Percentiles rank a stretch among this genome's conserved stretches.
These are phyloP conservation scores for Glyphotaelius pellucidus DNA, from an alignment of 2,888 invertebrate species.

Conservation along the genomic window DNA sequence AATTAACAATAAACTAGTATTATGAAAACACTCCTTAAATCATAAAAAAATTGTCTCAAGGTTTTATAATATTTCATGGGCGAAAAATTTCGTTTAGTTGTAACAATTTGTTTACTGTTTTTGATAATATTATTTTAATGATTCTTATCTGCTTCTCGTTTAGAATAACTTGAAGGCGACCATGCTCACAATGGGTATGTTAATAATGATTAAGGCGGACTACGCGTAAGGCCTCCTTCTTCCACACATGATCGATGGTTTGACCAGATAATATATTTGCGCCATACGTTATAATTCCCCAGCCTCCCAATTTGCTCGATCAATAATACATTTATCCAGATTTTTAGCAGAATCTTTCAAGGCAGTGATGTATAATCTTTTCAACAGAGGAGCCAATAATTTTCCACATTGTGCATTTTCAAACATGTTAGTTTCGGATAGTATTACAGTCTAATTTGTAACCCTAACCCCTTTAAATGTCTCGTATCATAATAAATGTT, in stretches of 20 bases:
- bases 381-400: neutral
- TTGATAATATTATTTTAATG: too few relatives aligned
- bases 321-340: neutral
- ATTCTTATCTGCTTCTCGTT: neutral
- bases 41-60: too few relatives aligned
- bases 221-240: neutral
- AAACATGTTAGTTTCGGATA: too few relatives aligned
- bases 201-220: neutral
- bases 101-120: too few relatives aligned
- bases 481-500: too few relatives aligned
- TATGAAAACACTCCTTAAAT: too few relatives aligned
- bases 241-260: neutral
- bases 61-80: too few relatives aligned
- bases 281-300: neutral
- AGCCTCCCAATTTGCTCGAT: constrained; percentile 2
- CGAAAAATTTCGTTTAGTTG: too few relatives aligned
- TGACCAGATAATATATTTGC: neutral
- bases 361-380: neutral
- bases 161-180: neutral
- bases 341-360: neutral
- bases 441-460: too few relatives aligned
- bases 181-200: neutral
- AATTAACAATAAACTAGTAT: too few relatives aligned
- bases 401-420: too few relatives aligned
- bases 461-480: too few relatives aligned